Evolutionary conservation across 1,140 invertebrate genomes (phyloP).

Genomic region (Vanessa tameamea): DNA sequence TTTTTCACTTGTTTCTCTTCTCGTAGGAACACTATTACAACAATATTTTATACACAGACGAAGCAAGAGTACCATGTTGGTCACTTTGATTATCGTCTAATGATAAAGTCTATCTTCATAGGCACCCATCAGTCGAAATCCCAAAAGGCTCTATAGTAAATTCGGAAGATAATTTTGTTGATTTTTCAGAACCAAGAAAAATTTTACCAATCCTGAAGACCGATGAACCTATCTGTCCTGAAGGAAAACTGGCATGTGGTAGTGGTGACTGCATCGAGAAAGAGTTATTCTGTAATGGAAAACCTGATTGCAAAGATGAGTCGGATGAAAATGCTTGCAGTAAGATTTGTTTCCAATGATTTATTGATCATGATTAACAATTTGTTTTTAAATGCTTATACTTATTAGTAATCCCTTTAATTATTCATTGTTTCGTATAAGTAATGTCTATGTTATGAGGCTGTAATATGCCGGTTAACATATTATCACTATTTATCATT

Average conservation of each 20-base stretch:
- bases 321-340: constrained; percentile 97
- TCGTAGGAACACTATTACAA: constrained; percentile 56
- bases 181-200: constrained; percentile 90
- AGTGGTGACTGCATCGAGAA: constrained; percentile 95
- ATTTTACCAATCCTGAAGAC: constrained; percentile 93
- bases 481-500: not conserved
- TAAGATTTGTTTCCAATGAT: constrained; percentile 82
- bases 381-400: too few relatives aligned
- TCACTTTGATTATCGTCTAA: constrained; percentile 32
- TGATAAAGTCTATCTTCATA: not conserved
- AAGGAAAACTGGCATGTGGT: constrained; percentile 93
- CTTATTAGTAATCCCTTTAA: too few relatives aligned
- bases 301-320: constrained; percentile 94
- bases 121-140: not conserved
- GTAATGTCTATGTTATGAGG: too few relatives aligned
- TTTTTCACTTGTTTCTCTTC: constrained; percentile 61
- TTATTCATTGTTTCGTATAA: too few relatives aligned
- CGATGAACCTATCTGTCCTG: constrained; percentile 93
- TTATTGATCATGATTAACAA: not conserved
- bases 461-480: too few relatives aligned
- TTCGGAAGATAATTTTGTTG: not conserved
- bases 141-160: not conserved
- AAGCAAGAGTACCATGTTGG: constrained; percentile 39
- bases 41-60: constrained; percentile 49
- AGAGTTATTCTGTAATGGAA: constrained; percentile 95